phyloP scores from a whole-genome alignment of 2,113 vertebrate species.

The Heteronetta atricapilla region DNA sequence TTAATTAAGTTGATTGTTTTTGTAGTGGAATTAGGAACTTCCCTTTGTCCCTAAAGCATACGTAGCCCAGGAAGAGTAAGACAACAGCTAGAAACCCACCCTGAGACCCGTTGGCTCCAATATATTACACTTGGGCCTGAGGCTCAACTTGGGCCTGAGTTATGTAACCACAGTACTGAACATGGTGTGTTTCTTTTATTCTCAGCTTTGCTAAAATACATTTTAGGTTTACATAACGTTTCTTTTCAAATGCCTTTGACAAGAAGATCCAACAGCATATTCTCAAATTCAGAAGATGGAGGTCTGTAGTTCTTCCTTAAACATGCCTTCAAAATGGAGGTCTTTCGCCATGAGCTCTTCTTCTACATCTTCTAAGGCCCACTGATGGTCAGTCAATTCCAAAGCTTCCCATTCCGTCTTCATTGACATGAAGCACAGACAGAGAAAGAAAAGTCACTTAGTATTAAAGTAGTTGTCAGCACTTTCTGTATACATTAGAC shows the following conservation, averaged over 20 bases:
- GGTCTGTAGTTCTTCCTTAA: constrained; percentile 93
- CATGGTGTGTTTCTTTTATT: constrained; percentile 59
- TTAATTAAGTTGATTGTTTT: not conserved
- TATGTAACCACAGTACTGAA: constrained; percentile 31
- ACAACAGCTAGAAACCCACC: not conserved
- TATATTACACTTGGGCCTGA: not conserved
- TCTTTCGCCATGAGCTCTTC: constrained; percentile 96
- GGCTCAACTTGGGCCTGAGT: not conserved
- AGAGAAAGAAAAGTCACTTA: not conserved
- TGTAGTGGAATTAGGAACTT: not conserved
- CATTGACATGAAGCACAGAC: not conserved
- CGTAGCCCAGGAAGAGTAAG: not conserved
- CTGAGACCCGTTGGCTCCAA: not conserved
- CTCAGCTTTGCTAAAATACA: constrained; percentile 66
- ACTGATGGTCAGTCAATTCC: constrained; percentile 96
- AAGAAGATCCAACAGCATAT: constrained; percentile 20
- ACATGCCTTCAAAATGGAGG: constrained; percentile 96
- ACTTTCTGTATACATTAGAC: not conserved
- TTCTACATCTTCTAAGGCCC: constrained; percentile 95
- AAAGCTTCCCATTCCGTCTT: constrained; percentile 98
- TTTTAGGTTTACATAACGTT: constrained; percentile 51
- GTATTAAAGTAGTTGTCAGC: not conserved
- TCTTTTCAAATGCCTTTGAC: constrained; percentile 26
- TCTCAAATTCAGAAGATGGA: constrained; percentile 87
- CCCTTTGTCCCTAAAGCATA: not conserved